Conservation (phyloP, 2,888 invertebrate genomes). For the Patella caerulea region DNA sequence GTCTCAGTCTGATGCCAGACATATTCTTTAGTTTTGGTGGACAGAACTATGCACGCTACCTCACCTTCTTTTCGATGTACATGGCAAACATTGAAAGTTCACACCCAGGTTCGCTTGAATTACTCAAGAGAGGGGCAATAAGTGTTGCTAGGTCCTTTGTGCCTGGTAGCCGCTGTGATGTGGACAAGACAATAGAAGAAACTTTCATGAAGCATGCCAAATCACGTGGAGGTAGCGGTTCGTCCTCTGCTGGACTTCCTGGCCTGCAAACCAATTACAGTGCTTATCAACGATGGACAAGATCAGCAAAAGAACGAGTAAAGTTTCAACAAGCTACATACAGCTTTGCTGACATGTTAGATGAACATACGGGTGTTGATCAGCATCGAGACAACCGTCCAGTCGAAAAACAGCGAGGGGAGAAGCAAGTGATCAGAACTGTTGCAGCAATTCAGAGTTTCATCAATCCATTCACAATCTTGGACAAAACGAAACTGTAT, state of each 20-base stretch:
- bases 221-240: constrained; percentile 13
- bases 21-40: constrained; percentile 42
- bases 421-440: constrained; percentile 19
- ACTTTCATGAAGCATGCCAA: constrained; percentile 22
- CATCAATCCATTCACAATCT: constrained; percentile 34
- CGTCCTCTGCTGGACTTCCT: constrained; percentile 31
- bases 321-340: constrained; percentile 29
- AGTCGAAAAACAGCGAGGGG: constrained; percentile 35
- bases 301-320: constrained; percentile 28
- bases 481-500: constrained; percentile 28
- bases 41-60: constrained; percentile 41
- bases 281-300: constrained; percentile 39
- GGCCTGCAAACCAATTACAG: constrained; percentile 33
- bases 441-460: constrained; percentile 33
- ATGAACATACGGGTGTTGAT: constrained; percentile 6
- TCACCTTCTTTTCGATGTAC: constrained; percentile 33
- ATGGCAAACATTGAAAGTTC: constrained; percentile 38
- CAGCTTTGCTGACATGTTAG: constrained; percentile 28
- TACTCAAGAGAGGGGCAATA: constrained; percentile 36
- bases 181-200: constrained; percentile 41
- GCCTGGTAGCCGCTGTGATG: constrained; percentile 38
- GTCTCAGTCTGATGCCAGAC: constrained; percentile 29
- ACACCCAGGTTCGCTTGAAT: constrained; percentile 35
- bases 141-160: constrained; percentile 45
- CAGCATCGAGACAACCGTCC: constrained; percentile 36